Percentiles rank a stretch among this genome's conserved stretches.
phyloP scores from a whole-genome alignment of 1,140 invertebrate genomes.

The Apis dorsata region DNA sequence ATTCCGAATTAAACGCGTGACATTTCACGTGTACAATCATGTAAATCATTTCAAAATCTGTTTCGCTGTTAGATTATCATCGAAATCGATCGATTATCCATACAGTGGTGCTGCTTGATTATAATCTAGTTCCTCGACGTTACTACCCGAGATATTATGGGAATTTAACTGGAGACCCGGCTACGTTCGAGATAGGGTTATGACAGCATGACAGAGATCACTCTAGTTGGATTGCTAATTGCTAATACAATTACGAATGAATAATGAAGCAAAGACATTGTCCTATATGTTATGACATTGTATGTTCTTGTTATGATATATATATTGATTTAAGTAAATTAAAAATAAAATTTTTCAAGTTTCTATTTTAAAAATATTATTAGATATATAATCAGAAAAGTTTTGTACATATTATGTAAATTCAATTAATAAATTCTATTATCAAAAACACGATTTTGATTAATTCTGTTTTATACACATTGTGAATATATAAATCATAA shows the following conservation, averaged over 20 bases:
- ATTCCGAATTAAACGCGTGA: neutral
- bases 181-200: constrained; percentile 53
- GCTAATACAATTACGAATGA: constrained; percentile 54
- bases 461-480: too few relatives aligned
- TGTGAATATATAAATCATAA: too few relatives aligned
- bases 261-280: constrained; percentile 29
- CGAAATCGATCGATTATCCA: constrained; percentile 47
- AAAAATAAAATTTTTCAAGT: too few relatives aligned
- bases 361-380: too few relatives aligned
- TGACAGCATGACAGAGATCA: constrained; percentile 58
- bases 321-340: too few relatives aligned
- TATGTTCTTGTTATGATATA: neutral
- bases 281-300: neutral
- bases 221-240: constrained; percentile 59
- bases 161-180: constrained; percentile 33
- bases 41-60: constrained; percentile 39
- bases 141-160: constrained; percentile 18
- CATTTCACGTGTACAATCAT: neutral
- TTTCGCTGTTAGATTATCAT: constrained; percentile 28
- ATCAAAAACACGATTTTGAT: too few relatives aligned
- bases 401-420: too few relatives aligned
- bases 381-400: too few relatives aligned
- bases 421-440: too few relatives aligned
- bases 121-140: constrained; percentile 45
- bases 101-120: constrained; percentile 22